These are phyloP conservation scores for Phasia obesa DNA, from an alignment of 2,888 invertebrate species.

Conservation along the genomic window DNA sequence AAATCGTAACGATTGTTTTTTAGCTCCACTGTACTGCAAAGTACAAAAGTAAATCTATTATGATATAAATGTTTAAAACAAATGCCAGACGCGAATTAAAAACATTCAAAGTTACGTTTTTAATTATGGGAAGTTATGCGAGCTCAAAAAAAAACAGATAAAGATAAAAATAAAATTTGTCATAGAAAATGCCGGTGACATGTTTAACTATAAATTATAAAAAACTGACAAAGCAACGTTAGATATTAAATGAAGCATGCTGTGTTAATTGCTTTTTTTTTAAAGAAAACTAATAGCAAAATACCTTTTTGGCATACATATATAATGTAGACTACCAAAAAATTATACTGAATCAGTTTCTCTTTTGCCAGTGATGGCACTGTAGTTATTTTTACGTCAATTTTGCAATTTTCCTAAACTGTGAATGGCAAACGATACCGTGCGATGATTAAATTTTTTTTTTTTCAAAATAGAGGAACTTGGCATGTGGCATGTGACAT, in stretches of 20 bases:
- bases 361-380: too few relatives aligned
- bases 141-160: slow-evolving; percentile 4
- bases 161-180: slow-evolving; percentile 21
- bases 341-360: too few relatives aligned
- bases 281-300: background rate
- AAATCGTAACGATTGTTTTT: background rate
- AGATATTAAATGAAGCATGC: background rate
- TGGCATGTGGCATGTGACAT: too few relatives aligned
- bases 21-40: background rate
- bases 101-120: slow-evolving; percentile 16
- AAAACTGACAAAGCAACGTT: slow-evolving; percentile 2
- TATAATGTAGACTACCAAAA: too few relatives aligned
- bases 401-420: too few relatives aligned
- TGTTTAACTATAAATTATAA: slow-evolving; percentile 31
- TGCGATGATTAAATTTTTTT: too few relatives aligned
- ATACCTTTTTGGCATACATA: background rate
- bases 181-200: slow-evolving; percentile 35
- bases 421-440: too few relatives aligned
- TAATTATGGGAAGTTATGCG: slow-evolving; percentile 37
- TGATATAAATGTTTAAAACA: slow-evolving; percentile 13
- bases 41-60: background rate
- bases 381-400: too few relatives aligned
- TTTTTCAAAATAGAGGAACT: too few relatives aligned
- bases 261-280: background rate
- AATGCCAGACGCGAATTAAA: slow-evolving; percentile 34